Percentiles rank a stretch among this genome's conserved stretches.
Conservation (phyloP, 2,113 vertebrate species). For the Ochotona curzoniae region DNA sequence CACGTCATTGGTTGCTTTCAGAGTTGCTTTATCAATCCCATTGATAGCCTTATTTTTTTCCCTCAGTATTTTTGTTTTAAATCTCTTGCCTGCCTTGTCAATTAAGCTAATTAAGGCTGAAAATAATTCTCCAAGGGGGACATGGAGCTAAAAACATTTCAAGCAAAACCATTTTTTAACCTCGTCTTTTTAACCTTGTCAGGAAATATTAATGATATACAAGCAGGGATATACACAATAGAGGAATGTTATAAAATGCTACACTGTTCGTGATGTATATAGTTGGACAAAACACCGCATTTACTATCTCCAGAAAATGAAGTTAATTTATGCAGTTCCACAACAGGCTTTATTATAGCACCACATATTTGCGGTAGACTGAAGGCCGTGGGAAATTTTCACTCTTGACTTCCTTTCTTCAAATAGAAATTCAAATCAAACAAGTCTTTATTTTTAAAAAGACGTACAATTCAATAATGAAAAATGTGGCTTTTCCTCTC, state of each 20-base stretch:
- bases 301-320: constrained; percentile 80
- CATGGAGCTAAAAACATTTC: constrained; percentile 82
- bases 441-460: constrained; percentile 9
- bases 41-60: constrained; percentile 63
- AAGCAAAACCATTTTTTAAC: constrained; percentile 82
- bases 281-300: constrained; percentile 77
- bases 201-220: constrained; percentile 83
- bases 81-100: constrained; percentile 83
- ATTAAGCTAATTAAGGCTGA: constrained; percentile 87
- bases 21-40: constrained; percentile 59
- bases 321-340: constrained; percentile 79
- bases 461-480: background rate
- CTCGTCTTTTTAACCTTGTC: constrained; percentile 85
- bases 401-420: constrained; percentile 55
- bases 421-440: constrained; percentile 1
- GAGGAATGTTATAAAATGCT: constrained; percentile 77
- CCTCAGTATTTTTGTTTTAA: constrained; percentile 72
- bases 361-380: constrained; percentile 54
- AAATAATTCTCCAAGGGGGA: constrained; percentile 85
- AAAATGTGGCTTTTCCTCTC: background rate
- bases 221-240: constrained; percentile 63
- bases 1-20: constrained; percentile 24
- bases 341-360: constrained; percentile 59
- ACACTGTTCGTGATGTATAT: constrained; percentile 72
- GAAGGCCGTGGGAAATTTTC: constrained; percentile 61